These are phyloP conservation scores for Tringa solitaria DNA, from an alignment of 2,113 vertebrate species.

Conservation along the genomic window DNA sequence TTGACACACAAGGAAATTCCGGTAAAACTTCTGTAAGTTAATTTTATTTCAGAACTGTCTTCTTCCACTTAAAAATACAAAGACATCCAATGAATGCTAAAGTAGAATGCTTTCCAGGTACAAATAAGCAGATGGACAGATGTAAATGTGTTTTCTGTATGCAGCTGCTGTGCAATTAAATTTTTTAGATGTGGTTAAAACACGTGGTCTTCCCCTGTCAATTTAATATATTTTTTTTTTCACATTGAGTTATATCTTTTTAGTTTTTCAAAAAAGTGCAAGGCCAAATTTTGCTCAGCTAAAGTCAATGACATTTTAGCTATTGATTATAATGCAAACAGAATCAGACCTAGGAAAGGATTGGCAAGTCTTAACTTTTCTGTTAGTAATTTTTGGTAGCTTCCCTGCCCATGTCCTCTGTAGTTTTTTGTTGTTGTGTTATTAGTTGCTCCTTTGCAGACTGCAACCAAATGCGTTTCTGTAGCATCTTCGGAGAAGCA, in stretches of 20 bases:
- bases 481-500: conserved; percentile 1
- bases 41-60: neutral
- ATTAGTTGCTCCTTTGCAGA: conserved; percentile 13
- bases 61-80: neutral
- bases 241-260: neutral
- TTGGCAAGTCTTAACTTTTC: neutral
- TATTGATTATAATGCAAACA: neutral
- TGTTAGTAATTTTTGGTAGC: neutral
- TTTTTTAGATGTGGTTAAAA: neutral
- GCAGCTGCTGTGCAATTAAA: neutral
- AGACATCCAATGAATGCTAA: neutral
- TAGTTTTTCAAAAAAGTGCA: neutral
- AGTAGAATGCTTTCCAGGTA: neutral
- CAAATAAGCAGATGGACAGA: neutral
- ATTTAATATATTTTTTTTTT: neutral
- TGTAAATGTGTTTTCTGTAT: neutral
- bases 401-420: neutral
- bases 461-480: neutral
- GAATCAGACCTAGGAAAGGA: neutral
- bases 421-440: neutral
- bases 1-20: neutral
- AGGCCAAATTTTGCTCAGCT: neutral
- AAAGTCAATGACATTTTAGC: neutral
- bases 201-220: neutral
- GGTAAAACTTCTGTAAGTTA: neutral